Evolutionary conservation across 2,797 vertebrate species (phyloP).

Genomic region (Coregonus suidteri): DNA sequence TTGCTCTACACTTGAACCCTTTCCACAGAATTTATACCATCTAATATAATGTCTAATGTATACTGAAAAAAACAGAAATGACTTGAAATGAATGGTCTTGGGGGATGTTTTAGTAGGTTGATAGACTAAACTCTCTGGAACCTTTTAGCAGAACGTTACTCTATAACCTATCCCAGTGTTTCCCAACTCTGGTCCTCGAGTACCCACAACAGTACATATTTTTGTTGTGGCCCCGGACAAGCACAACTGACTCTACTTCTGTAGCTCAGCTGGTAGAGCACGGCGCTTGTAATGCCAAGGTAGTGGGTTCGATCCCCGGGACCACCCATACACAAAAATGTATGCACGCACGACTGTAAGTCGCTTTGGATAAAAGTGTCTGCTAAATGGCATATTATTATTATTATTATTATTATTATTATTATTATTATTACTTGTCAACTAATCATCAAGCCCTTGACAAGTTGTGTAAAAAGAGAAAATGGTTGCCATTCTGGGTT

Average conservation of each 20-base stretch:
- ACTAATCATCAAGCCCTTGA: too few relatives aligned
- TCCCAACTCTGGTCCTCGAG: neutral
- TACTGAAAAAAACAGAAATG: neutral
- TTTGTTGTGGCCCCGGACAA: too few relatives aligned
- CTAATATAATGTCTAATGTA: neutral
- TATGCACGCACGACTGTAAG: too few relatives aligned
- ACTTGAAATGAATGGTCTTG: neutral
- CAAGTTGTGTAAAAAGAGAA: neutral
- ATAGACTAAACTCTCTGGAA: neutral
- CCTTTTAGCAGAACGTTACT: too few relatives aligned
- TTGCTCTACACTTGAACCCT: slow-evolving; percentile 1
- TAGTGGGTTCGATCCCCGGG: too few relatives aligned
- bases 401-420: too few relatives aligned
- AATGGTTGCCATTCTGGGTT: neutral
- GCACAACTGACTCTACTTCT: neutral
- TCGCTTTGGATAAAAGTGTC: too few relatives aligned
- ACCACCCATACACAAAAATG: too few relatives aligned
- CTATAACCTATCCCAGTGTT: neutral
- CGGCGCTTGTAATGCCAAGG: too few relatives aligned
- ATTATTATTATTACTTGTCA: too few relatives aligned
- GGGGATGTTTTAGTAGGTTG: neutral
- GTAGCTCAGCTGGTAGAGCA: too few relatives aligned
- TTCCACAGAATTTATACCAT: neutral
- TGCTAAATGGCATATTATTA: too few relatives aligned
- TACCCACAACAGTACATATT: neutral